Conservation (phyloP, 2,888 invertebrate genomes). For the Lasioglossum calceatum region DNA sequence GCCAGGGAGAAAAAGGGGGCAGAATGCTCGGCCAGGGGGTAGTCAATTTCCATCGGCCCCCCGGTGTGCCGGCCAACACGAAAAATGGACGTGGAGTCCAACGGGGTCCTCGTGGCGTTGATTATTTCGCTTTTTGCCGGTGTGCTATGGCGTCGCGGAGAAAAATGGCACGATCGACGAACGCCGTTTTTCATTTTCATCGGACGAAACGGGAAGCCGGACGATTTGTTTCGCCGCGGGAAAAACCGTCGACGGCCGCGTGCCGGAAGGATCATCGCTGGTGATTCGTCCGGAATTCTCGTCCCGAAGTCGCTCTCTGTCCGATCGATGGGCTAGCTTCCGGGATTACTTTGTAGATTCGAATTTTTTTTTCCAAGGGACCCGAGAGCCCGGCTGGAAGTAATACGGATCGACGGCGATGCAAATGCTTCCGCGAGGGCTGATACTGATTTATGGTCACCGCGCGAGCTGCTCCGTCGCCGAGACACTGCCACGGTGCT, state of each 20-base stretch:
- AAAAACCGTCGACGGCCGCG: conserved; percentile 58
- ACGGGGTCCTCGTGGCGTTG: conserved; percentile 40
- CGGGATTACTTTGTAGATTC: conserved; percentile 33
- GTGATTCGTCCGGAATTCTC: conserved; percentile 2
- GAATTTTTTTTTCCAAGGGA: conserved; percentile 5
- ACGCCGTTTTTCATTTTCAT: conserved; percentile 65
- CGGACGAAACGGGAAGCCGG: conserved; percentile 18
- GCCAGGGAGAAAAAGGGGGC: conserved; percentile 15
- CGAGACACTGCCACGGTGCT: neutral
- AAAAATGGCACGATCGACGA: conserved; percentile 67
- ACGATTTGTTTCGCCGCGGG: conserved; percentile 66
- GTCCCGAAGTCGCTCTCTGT: neutral
- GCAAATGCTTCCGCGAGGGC: neutral
- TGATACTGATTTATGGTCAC: conserved; percentile 27
- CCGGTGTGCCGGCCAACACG: conserved; percentile 49
- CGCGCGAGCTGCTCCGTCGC: neutral
- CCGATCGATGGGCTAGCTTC: conserved; percentile 43
- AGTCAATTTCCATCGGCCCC: conserved; percentile 67
- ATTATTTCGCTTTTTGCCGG: conserved; percentile 72
- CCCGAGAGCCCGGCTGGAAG: conserved; percentile 7
- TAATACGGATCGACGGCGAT: conserved; percentile 8
- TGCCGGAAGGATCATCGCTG: conserved; percentile 55
- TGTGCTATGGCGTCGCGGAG: conserved; percentile 44
- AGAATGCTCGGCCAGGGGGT: conserved; percentile 41
- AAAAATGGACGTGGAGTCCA: conserved; percentile 65